Percentiles rank a stretch among this genome's conserved stretches.
Conservation (phyloP, 2,797 vertebrate species). For the Chrysocyon brachyurus region DNA sequence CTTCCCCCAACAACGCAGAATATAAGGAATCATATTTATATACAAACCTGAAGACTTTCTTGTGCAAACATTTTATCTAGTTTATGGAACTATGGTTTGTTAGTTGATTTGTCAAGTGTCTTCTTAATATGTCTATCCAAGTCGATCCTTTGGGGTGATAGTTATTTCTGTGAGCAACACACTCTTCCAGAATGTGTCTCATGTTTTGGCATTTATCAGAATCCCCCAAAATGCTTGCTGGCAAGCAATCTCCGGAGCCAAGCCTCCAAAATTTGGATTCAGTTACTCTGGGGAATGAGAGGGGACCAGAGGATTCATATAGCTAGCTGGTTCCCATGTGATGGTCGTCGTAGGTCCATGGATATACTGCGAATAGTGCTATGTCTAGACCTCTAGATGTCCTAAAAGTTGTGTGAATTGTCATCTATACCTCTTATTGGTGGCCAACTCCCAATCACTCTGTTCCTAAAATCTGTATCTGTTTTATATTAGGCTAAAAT, state of each 20-base stretch:
- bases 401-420: too few species aligned
- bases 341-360: rapidly evolving
- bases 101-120: neutral
- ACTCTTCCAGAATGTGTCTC: too few species aligned
- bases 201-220: neutral
- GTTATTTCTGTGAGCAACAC: too few species aligned
- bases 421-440: neutral
- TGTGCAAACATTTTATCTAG: neutral
- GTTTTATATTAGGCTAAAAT: neutral
- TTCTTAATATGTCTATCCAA: neutral
- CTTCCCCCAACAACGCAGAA: too few species aligned
- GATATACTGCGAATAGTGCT: too few species aligned
- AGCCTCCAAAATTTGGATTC: neutral
- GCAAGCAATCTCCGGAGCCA: too few species aligned
- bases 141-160: too few species aligned
- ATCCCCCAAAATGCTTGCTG: neutral
- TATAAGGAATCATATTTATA: neutral
- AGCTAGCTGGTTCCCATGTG: neutral
- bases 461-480: neutral
- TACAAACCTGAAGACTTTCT: neutral
- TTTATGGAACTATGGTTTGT: neutral
- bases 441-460: neutral
- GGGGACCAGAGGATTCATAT: too few species aligned
- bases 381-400: too few species aligned
- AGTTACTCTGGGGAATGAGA: neutral